Percentiles rank a stretch among this genome's conserved stretches.
Conservation (phyloP, 2,113 vertebrate genomes). For the Henicopernis longicauda region DNA sequence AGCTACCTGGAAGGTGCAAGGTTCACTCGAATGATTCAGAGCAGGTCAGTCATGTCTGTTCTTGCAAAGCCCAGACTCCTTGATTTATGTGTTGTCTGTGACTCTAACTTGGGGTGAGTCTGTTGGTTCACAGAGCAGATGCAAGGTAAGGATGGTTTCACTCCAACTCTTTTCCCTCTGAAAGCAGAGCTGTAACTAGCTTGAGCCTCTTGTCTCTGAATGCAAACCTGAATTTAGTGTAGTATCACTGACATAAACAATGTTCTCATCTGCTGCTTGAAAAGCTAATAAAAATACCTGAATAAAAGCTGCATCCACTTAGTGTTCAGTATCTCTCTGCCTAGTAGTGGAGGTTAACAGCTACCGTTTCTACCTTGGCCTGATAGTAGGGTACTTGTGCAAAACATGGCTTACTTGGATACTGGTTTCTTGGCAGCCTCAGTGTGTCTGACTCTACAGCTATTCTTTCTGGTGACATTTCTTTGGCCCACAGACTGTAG, state of each 20-base stretch:
- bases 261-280: neutral
- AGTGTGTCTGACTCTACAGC: neutral
- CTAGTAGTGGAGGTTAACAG: neutral
- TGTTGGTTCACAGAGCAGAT: neutral
- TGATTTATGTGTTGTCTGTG: neutral
- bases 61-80: neutral
- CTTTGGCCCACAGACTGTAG: neutral
- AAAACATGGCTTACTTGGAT: neutral
- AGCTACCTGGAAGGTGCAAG: neutral
- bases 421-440: neutral
- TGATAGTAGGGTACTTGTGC: neutral
- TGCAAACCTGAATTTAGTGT: neutral
- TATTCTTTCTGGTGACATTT: neutral
- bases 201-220: neutral
- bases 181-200: neutral
- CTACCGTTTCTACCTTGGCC: neutral
- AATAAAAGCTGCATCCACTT: neutral
- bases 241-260: neutral
- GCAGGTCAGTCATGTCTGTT: neutral
- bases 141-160: neutral
- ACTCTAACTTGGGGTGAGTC: neutral
- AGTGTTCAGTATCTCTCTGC: neutral
- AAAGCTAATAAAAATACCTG: neutral
- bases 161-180: fast-evolving
- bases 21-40: neutral